These are phyloP conservation scores for Plebejus argus DNA, from an alignment of 2,888 invertebrate species.

Conservation along the genomic window DNA sequence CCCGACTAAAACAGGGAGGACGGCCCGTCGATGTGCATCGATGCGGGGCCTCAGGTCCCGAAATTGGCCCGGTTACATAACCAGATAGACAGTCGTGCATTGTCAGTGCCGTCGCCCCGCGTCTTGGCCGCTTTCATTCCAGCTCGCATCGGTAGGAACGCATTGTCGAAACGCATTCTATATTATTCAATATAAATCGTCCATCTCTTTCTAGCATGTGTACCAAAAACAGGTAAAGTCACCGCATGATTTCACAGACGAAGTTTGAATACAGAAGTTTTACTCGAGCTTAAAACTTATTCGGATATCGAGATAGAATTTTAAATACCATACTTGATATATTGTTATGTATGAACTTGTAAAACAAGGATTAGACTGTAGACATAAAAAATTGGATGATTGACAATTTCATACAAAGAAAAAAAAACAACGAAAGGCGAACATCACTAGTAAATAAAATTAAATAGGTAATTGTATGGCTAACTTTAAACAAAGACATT, in stretches of 20 bases:
- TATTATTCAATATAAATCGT: conserved; percentile 58
- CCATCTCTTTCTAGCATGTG: conserved; percentile 65
- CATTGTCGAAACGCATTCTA: conserved; percentile 62
- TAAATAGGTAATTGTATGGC: no score
- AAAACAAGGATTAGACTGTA: neutral
- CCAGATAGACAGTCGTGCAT: conserved; percentile 77
- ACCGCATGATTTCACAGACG: conserved; percentile 39
- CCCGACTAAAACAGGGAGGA: conserved; percentile 63
- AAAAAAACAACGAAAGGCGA: neutral
- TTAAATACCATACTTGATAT: neutral
- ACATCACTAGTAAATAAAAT: no score
- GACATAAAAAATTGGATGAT: no score
- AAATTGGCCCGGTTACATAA: conserved; percentile 67
- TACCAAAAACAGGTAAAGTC: conserved; percentile 67
- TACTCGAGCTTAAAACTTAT: conserved; percentile 20
- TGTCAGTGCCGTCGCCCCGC: conserved; percentile 75
- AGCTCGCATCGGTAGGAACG: conserved; percentile 60
- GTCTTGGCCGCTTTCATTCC: conserved; percentile 67
- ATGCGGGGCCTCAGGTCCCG: conserved; percentile 43
- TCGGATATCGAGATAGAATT: neutral
- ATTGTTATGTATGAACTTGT: neutral
- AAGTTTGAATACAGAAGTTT: conserved; percentile 38
- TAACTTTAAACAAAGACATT: no score
- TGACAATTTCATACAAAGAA: neutral
- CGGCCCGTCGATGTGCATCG: conserved; percentile 45